These are phyloP conservation scores for Operophtera brumata DNA, from an alignment of 2,888 invertebrate species.

Conservation along the genomic window DNA sequence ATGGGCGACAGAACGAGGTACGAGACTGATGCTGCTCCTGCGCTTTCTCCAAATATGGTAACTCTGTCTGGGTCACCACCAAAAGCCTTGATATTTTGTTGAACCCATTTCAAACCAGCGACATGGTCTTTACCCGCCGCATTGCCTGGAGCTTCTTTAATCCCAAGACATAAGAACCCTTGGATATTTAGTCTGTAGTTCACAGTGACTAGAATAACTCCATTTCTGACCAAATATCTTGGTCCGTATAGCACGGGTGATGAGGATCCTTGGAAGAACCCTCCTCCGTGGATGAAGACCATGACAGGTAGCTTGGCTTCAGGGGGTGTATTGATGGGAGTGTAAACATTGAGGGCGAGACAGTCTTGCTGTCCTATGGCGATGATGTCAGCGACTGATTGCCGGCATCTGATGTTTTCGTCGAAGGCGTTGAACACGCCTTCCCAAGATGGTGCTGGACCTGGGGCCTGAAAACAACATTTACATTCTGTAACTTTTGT, in stretches of 20 bases:
- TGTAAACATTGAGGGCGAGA: slow-evolving; percentile 58
- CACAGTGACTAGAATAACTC: slow-evolving; percentile 59
- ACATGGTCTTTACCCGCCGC: slow-evolving; percentile 66
- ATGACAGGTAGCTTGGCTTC: slow-evolving; percentile 57
- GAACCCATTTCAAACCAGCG: slow-evolving; percentile 62
- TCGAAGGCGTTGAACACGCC: slow-evolving; percentile 57
- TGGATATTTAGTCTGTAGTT: slow-evolving; percentile 68
- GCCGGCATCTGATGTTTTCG: slow-evolving; percentile 56
- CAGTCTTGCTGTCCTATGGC: slow-evolving; percentile 55
- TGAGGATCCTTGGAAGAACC: slow-evolving; percentile 58
- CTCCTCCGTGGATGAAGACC: slow-evolving; percentile 70
- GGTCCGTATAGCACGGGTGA: slow-evolving; percentile 56
- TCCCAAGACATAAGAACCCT: slow-evolving; percentile 60
- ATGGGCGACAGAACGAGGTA: slow-evolving; percentile 61
- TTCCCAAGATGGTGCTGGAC: slow-evolving; percentile 59
- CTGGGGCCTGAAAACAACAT: slow-evolving; percentile 55
- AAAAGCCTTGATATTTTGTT: slow-evolving; percentile 54
- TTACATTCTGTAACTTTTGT: not conserved
- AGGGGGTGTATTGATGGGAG: slow-evolving; percentile 43
- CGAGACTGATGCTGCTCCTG: slow-evolving; percentile 62
- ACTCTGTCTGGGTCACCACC: slow-evolving; percentile 64
- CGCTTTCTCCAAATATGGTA: slow-evolving; percentile 68
- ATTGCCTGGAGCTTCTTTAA: slow-evolving; percentile 66
- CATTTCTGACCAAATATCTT: slow-evolving; percentile 55
- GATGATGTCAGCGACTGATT: slow-evolving; percentile 37